Conservation (phyloP, 2,797 vertebrate species). For the Eulemur rubriventer region DNA sequence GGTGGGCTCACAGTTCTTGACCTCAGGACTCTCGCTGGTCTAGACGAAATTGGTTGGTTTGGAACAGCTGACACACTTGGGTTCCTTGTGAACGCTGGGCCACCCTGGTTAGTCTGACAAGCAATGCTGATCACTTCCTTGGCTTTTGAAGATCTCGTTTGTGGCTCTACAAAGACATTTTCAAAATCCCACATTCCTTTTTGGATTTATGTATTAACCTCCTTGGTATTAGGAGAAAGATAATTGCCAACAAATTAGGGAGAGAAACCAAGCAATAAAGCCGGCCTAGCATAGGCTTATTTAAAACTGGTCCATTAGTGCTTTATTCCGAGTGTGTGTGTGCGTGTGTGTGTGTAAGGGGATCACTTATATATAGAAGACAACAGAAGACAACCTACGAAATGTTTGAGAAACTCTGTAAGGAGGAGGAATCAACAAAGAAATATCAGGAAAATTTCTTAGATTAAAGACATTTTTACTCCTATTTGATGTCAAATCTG, state of each 20-base stretch:
- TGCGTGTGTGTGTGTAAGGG: accelerated
- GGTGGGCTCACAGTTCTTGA: conserved; percentile 85
- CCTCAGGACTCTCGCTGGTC: conserved; percentile 76
- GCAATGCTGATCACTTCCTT: not conserved
- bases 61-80: conserved; percentile 83
- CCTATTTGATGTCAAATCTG: not conserved
- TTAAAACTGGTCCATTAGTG: not conserved
- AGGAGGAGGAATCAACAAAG: not conserved
- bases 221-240: not conserved
- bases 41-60: conserved; percentile 73
- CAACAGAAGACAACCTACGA: not conserved
- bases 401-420: not conserved
- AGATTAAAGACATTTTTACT: not conserved
- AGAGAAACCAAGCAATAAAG: not conserved
- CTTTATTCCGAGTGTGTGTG: accelerated
- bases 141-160: not conserved
- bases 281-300: accelerated
- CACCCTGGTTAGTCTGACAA: not conserved
- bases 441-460: not conserved
- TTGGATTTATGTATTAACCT: not conserved
- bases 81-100: not conserved
- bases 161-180: not conserved
- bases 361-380: not conserved
- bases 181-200: not conserved
- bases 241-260: not conserved